Percentiles rank a stretch among this genome's conserved stretches.
Conservation (phyloP, 1,140 invertebrate species). For the Prorops nasuta region DNA sequence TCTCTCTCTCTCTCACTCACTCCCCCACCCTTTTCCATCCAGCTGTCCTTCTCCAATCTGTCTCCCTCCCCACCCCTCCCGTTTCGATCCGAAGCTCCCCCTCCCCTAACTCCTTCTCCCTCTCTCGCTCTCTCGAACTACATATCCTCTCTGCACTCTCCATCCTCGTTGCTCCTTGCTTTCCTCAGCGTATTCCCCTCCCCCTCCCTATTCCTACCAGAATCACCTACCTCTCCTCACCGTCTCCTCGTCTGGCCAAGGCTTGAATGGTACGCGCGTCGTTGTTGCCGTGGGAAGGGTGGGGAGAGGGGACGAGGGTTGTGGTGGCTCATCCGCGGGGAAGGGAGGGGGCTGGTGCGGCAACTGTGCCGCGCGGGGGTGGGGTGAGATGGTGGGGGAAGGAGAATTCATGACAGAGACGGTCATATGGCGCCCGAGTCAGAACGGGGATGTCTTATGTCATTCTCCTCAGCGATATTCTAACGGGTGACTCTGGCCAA, state of each 20-base stretch:
- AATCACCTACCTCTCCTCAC: neutral
- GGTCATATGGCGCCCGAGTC: slow-evolving; percentile 46
- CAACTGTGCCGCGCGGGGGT: slow-evolving; percentile 8
- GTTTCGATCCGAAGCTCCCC: slow-evolving; percentile 2
- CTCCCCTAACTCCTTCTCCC: slow-evolving; percentile 2
- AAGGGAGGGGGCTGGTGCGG: slow-evolving; percentile 31
- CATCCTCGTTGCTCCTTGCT: neutral
- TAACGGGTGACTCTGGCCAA: slow-evolving; percentile 25
- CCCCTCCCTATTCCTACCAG: slow-evolving; percentile 11
- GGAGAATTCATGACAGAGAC: slow-evolving; percentile 38
- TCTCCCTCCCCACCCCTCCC: neutral
- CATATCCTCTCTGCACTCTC: neutral
- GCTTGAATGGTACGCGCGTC: neutral
- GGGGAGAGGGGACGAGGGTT: neutral
- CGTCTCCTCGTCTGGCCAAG: neutral
- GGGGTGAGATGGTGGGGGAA: slow-evolving; percentile 20
- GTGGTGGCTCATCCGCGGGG: slow-evolving; percentile 7
- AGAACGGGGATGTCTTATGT: slow-evolving; percentile 48
- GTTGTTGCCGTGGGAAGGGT: slow-evolving; percentile 2
- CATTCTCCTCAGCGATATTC: slow-evolving; percentile 36
- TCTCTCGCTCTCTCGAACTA: neutral
- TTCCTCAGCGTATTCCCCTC: neutral
- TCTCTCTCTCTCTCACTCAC: neutral
- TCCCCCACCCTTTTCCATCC: neutral
- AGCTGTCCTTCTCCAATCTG: neutral